Conservation (phyloP, 2,888 invertebrate species). For the Priocnemis perturbator region DNA sequence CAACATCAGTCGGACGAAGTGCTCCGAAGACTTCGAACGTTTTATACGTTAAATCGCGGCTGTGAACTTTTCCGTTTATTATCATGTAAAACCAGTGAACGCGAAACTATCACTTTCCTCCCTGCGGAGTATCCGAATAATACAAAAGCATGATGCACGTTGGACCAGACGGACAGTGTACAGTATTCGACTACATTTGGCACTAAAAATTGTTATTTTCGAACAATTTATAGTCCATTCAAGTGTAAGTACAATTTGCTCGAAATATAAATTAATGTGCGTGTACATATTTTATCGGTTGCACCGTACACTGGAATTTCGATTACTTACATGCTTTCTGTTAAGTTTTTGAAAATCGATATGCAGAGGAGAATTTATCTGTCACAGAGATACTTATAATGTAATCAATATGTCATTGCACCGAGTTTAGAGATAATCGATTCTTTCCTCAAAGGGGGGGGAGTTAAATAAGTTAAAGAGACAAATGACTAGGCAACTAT, state of each 20-base stretch:
- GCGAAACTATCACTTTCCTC: background rate
- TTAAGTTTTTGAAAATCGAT: background rate
- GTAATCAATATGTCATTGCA: conserved; percentile 59
- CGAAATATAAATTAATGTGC: too few relatives aligned
- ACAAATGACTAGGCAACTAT: conserved; percentile 13
- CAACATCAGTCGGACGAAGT: conserved; percentile 50
- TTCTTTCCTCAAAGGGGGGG: conserved; percentile 13
- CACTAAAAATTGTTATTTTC: too few relatives aligned
- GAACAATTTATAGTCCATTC: too few relatives aligned
- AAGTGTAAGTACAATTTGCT: too few relatives aligned
- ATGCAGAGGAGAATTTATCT: conserved; percentile 24
- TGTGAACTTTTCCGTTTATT: conserved; percentile 12
- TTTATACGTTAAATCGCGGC: background rate
- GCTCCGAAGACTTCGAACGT: conserved; percentile 27
- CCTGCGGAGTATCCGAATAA: background rate
- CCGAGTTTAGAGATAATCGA: conserved; percentile 50
- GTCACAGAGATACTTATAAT: conserved; percentile 15
- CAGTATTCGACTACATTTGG: too few relatives aligned
- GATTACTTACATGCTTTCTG: too few relatives aligned
- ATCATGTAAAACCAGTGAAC: background rate
- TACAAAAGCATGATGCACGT: too few relatives aligned
- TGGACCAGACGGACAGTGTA: too few relatives aligned
- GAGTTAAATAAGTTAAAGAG: conserved; percentile 39
- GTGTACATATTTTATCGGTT: too few relatives aligned
- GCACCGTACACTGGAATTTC: too few relatives aligned